phyloP scores from a whole-genome alignment of 2,888 invertebrate species.

The Pyrrhosoma nymphula region DNA sequence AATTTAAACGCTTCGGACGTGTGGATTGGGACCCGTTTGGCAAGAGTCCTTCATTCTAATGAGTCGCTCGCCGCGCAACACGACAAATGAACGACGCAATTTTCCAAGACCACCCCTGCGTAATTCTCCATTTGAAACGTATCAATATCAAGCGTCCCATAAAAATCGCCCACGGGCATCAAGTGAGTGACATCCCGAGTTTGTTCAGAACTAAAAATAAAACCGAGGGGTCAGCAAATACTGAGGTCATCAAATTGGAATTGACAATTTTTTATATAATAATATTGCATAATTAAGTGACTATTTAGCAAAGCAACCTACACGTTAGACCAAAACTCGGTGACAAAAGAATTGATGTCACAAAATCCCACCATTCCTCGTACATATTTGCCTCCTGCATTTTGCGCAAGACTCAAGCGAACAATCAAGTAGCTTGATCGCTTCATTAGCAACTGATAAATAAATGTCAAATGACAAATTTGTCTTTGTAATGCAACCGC shows the following conservation, averaged over 20 bases:
- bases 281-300: too few species aligned
- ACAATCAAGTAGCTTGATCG: too few species aligned
- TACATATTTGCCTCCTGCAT: too few species aligned
- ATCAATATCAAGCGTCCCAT: neutral
- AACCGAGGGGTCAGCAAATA: neutral
- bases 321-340: too few species aligned
- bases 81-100: neutral
- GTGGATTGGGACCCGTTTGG: neutral
- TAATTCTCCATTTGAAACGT: neutral
- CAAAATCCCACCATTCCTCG: too few species aligned
- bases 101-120: neutral
- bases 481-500: too few species aligned
- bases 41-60: slow-evolving; percentile 1
- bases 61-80: neutral
- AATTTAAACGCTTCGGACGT: neutral
- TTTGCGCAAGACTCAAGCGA: too few species aligned
- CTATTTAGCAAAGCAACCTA: too few species aligned
- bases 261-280: too few species aligned
- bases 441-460: too few species aligned
- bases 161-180: neutral
- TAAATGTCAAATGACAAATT: too few species aligned
- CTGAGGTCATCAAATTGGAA: neutral
- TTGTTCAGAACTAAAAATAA: neutral
- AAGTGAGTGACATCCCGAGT: neutral
- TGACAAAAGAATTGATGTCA: too few species aligned